Evolutionary conservation across 2,888 invertebrate species (phyloP), one percentile per base, ranked within the genome.

Genomic region (Rhaphigaster nebulosa): DNA sequence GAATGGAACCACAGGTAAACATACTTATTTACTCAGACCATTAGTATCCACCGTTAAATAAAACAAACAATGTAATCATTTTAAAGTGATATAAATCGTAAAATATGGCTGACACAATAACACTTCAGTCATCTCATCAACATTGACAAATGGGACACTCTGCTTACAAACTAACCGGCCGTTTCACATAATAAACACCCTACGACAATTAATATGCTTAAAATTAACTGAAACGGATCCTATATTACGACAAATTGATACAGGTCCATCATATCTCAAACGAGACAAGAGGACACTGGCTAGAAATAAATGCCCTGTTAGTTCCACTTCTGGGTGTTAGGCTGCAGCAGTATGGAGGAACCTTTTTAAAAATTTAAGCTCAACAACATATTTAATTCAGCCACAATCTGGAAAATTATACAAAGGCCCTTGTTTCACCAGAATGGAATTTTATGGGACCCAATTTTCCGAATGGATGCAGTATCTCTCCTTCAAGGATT

Each of bases 11-110:
- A 84, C 91, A 90, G 84, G 90, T 87, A 87, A 90, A 91, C 91
- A 91, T 91, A 87, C 89, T 91, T 91, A 88, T 84, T 38, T 20
- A 87, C 87, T 87, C 87, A 84, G 50, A 60, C 76, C 91, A 90
- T 90, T 70, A 89, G 87, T 87, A 91, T 45, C 80, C 56, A 65
- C 88, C 56, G 56, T 56, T 38, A 56, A 60, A 88, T 41, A 41
- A 60, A 60, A 88, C 38, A 41, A 65, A 41, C 45, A 41, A 38
- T 56, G 29, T n/a, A 60, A 88, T n/a, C 88, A 88, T 88, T 41
- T 65, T 88, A 34, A 26, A 60, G 41, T 56, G 56, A 65, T 56
- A 65, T 38, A 88, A 38, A 88, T 41, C 56, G 88, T 65, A 88
- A 88, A 88, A 88, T 88, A 88, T 88, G 88, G 88, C 88, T 88